These are phyloP conservation scores for Monochamus alternatus DNA, from an alignment of 2,888 invertebrate genomes.

Conservation along the genomic window DNA sequence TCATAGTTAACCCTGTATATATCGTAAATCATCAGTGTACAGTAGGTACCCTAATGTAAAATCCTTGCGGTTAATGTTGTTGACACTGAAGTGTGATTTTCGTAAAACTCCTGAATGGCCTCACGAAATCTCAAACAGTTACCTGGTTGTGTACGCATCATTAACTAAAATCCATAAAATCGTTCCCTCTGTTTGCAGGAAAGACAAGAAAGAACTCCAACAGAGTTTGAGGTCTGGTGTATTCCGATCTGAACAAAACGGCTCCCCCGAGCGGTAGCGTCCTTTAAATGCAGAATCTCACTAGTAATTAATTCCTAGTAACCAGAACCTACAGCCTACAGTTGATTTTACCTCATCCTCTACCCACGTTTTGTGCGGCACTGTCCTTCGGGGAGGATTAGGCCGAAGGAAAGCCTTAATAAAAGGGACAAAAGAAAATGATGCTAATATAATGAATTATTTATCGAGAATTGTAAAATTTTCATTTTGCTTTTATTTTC, in stretches of 20 bases:
- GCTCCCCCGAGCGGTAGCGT: constrained; percentile 22
- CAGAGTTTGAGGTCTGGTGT: constrained; percentile 43
- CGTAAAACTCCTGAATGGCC: not conserved
- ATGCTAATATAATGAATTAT: constrained; percentile 43
- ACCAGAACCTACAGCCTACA: constrained; percentile 39
- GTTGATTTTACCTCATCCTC: constrained; percentile 31
- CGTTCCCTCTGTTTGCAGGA: constrained; percentile 27
- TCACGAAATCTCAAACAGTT: constrained; percentile 2
- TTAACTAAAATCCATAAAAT: constrained; percentile 44
- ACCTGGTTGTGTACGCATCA: constrained; percentile 6
- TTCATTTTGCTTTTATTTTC: constrained; percentile 25
- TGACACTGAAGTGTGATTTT: not conserved
- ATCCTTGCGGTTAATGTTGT: not conserved
- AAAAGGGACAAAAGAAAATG: constrained; percentile 43
- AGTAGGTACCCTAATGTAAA: too few species aligned
- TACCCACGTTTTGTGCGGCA: not conserved
- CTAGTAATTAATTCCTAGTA: constrained; percentile 58
- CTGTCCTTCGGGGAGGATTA: constrained; percentile 43
- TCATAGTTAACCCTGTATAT: too few species aligned
- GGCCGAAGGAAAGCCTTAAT: constrained; percentile 33
- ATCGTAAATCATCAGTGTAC: too few species aligned
- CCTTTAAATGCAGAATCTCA: constrained; percentile 54
- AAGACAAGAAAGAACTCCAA: constrained; percentile 33
- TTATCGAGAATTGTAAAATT: constrained; percentile 31
- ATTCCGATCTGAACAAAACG: constrained; percentile 39